Evolutionary conservation across 2,797 vertebrate genomes (phyloP).

Genomic region (Melanogrammus aeglefinus): DNA sequence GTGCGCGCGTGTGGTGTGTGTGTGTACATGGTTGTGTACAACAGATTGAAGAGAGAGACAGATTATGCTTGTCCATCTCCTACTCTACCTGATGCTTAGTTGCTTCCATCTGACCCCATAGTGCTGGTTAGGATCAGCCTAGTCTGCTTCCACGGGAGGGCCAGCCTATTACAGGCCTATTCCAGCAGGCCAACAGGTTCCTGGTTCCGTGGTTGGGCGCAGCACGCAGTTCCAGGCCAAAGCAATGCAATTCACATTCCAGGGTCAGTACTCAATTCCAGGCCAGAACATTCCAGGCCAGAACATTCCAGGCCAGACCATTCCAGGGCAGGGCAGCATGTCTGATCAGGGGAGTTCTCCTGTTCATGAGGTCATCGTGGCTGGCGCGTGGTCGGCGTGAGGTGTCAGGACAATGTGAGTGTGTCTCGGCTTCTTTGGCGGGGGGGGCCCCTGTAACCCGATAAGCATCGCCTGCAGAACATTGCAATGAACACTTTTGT

Average conservation of each 20-base stretch:
- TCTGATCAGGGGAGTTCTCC: constrained; percentile 48
- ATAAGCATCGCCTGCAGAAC: constrained; percentile 56
- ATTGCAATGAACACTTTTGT: constrained; percentile 60
- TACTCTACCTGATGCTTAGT: neutral
- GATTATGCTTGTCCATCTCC: constrained; percentile 3
- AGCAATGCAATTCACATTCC: too few relatives aligned
- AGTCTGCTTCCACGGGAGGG: constrained; percentile 13
- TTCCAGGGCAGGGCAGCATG: constrained; percentile 15
- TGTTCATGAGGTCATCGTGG: constrained; percentile 70
- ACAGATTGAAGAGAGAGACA: neutral
- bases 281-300: constrained; percentile 19
- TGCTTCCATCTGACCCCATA: neutral
- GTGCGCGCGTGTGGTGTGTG: constrained; percentile 8
- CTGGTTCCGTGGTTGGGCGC: too few relatives aligned
- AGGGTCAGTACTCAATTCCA: neutral
- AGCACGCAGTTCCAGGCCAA: too few relatives aligned
- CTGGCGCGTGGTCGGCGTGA: constrained; percentile 51
- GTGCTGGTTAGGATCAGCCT: constrained; percentile 16
- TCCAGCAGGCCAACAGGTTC: too few relatives aligned
- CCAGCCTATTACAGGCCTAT: too few relatives aligned
- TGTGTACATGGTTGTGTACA: too few relatives aligned
- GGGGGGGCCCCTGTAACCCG: constrained; percentile 54
- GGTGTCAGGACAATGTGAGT: constrained; percentile 73
- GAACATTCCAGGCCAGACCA: too few relatives aligned
- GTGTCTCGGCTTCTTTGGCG: constrained; percentile 59